A percentile compares a stretch with the other conserved stretches of the same genome.
Conservation (phyloP, 2,888 invertebrate species). For the Rhagophthalmus giganteus region DNA sequence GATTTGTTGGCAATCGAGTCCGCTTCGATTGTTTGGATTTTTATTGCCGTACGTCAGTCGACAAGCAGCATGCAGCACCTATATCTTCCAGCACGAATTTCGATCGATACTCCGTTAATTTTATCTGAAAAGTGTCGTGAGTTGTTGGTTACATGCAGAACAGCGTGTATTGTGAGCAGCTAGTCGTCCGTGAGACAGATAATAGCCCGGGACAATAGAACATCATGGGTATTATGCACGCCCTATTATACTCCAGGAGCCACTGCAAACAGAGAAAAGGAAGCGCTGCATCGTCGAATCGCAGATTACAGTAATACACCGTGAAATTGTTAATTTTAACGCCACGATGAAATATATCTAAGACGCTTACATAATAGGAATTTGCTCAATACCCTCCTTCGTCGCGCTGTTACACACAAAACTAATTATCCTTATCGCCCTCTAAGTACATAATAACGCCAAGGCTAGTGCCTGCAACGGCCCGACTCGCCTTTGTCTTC, state of each 20-base stretch:
- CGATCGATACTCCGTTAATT: conserved; percentile 40
- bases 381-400: conserved; percentile 33
- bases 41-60: conserved; percentile 36
- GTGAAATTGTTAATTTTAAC: conserved; percentile 40
- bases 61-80: conserved; percentile 22
- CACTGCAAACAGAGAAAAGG: conserved; percentile 33
- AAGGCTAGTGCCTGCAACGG: conserved; percentile 30
- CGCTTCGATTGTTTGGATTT: conserved; percentile 44
- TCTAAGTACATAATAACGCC: conserved; percentile 35
- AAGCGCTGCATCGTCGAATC: conserved; percentile 28
- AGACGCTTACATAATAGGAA: conserved; percentile 37
- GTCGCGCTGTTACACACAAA: conserved; percentile 33
- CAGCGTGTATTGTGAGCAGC: conserved; percentile 42
- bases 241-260: conserved; percentile 31
- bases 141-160: conserved; percentile 37
- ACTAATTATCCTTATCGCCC: conserved; percentile 38
- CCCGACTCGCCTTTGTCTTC: conserved; percentile 31
- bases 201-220: conserved; percentile 38
- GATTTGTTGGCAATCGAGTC: conserved; percentile 48
- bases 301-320: conserved; percentile 36
- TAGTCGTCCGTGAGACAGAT: conserved; percentile 46
- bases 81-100: conserved; percentile 27
- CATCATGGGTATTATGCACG: conserved; percentile 32
- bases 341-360: conserved; percentile 33
- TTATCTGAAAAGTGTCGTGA: conserved; percentile 39